These are phyloP conservation scores for Hypomecis punctinalis DNA, from an alignment of 2,888 invertebrate genomes.

Conservation along the genomic window DNA sequence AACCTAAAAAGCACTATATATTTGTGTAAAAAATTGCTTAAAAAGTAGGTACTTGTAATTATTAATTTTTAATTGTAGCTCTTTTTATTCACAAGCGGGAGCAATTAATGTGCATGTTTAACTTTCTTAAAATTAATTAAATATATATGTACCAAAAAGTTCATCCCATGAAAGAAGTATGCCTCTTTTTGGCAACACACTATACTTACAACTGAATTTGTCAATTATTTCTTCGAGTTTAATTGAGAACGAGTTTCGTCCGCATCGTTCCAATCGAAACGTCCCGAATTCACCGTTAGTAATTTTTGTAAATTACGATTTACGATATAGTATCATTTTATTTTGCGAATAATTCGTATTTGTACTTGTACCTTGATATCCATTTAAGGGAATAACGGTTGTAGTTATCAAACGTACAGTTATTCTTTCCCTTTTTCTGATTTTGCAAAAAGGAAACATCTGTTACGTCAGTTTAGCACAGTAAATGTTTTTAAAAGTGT, in stretches of 20 bases:
- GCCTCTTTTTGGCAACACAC: constrained; percentile 26
- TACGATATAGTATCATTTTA: neutral
- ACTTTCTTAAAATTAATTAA: too few relatives aligned
- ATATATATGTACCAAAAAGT: too few relatives aligned
- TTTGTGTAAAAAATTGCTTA: too few relatives aligned
- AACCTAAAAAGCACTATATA: too few relatives aligned
- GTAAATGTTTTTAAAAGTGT: too few relatives aligned
- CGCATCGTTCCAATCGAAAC: neutral
- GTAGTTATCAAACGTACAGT: neutral
- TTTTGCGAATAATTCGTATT: neutral
- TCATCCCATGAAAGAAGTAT: too few relatives aligned
- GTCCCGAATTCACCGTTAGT: constrained; percentile 13
- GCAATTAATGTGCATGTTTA: too few relatives aligned
- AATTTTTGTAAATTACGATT: constrained; percentile 4
- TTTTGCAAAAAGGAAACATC: neutral
- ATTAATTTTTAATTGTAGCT: too few relatives aligned
- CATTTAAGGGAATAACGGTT: neutral
- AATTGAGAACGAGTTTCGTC: constrained; percentile 26
- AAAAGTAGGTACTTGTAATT: too few relatives aligned
- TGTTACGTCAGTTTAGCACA: too few relatives aligned
- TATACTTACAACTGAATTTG: constrained; percentile 9
- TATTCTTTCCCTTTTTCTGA: neutral
- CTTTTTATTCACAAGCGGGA: too few relatives aligned
- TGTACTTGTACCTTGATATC: neutral
- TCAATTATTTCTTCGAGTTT: constrained; percentile 30